Base-by-base conservation (phyloP, 2,113 vertebrate genomes). In the Microcebus tavaratra region DNA sequence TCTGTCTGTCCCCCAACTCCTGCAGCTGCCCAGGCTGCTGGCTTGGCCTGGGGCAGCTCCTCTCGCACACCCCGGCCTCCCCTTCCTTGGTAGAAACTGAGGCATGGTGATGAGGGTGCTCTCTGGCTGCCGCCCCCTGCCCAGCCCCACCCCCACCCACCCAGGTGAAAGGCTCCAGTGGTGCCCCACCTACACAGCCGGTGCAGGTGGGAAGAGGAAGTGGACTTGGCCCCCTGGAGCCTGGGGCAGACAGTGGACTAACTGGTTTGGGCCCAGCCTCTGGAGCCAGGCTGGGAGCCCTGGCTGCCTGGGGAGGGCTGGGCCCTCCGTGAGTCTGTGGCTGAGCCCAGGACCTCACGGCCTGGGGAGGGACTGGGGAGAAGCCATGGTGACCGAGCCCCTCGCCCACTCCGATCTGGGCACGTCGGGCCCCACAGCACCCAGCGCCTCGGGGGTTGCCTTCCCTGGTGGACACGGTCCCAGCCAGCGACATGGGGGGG, bases 251-350 rank as follows among this genome's bases (percentile, higher is more conserved):
- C 29, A 20, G 88, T n/a, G 29, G 97, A 42, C 5, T 45, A 76
- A 95, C 95, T 92, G 93, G 95, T 98, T 94, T 97, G 75, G 50
- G 90, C 50, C 15, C 90, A 57, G 50, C 63, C 31, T 23, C 61
- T 14, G 6, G 80, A 70, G 75, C 89, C 21, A 23, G 5, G 31
- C 50, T 7, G 23, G 50, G 80, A 73, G 55, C 39, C 67, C 50
- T 1, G 76, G 53, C 67, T 61, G 65, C 76, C 25, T 7, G 0
- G 6, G 2, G 36, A 72, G 39, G n/a, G 45, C 76, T 15, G 36
- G 27, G 50, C 34, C 17, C 23, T 29, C 70, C 12, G 10, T 57
- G 85, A 61, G 42, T 45, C 27, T 61, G 31, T 0, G 4, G 34
- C 39, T 6, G 59, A 70, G 84, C 65, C 63, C n/a, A 68, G 31